A percentile compares a stretch with the other conserved stretches of the same genome.
Evolutionary conservation across 92 coral and sea anemone genomes (phyloP).

Genomic region (Anthopleura xanthogrammica): DNA sequence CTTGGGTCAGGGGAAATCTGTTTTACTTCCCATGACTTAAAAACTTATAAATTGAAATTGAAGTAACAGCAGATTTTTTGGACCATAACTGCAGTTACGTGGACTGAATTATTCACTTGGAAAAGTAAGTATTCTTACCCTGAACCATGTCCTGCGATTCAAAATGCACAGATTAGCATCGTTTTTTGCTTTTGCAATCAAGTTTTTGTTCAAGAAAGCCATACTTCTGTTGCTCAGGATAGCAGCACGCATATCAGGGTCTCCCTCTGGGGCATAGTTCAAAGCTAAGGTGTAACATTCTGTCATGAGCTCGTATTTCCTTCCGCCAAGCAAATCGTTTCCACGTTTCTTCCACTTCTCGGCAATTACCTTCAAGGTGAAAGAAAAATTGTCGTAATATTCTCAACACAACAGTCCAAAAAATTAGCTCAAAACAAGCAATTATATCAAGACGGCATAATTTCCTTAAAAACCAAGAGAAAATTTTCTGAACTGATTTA

Average conservation of each 20-base stretch:
- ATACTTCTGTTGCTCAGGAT: constrained; percentile 71
- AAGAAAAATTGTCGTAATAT: background rate
- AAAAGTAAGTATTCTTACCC: constrained; percentile 37
- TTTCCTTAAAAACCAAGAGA: too few species aligned
- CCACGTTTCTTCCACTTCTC: constrained; percentile 82
- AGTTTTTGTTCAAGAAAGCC: constrained; percentile 53
- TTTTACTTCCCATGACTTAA: too few species aligned
- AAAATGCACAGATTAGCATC: constrained; percentile 69
- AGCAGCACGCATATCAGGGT: constrained; percentile 45
- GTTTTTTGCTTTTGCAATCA: constrained; percentile 47
- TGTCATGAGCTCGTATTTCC: constrained; percentile 49
- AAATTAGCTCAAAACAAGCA: too few species aligned
- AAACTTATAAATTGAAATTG: too few species aligned
- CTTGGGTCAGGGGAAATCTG: too few species aligned
- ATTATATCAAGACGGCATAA: background rate
- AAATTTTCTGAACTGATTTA: too few species aligned
- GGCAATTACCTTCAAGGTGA: constrained; percentile 41
- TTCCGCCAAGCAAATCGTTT: constrained; percentile 58
- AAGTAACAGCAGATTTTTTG: too few species aligned
- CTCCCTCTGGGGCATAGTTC: constrained; percentile 47
- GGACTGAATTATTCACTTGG: too few species aligned
- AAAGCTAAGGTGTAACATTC: constrained; percentile 73
- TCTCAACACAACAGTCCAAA: too few species aligned
- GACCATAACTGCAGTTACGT: too few species aligned
- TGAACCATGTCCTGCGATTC: constrained; percentile 67